A percentile compares a stretch with the other conserved stretches of the same genome.
phyloP scores from a whole-genome alignment of 2,113 vertebrate species.

The Cariama cristata region DNA sequence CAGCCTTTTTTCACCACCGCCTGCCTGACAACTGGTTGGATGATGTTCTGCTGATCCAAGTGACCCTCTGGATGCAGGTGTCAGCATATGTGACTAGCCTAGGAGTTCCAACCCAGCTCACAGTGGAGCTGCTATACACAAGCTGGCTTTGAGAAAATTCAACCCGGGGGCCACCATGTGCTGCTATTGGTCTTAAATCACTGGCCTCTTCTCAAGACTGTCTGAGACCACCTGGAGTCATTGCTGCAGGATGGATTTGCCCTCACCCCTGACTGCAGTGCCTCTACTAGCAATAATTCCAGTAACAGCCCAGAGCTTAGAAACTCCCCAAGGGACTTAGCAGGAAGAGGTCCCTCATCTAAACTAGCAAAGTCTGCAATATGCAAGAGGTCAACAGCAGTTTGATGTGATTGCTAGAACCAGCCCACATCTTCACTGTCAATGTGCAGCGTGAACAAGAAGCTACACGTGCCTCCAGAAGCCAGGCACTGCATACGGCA shows the following conservation, averaged over 20 bases:
- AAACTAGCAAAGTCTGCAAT: background rate
- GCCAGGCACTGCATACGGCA: background rate
- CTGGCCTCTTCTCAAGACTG: background rate
- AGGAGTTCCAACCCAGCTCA: background rate
- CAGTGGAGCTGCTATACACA: background rate
- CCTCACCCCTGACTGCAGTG: background rate
- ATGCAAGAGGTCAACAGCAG: background rate
- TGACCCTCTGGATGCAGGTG: background rate
- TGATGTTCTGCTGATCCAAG: background rate
- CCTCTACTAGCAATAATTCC: background rate
- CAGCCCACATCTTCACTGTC: background rate
- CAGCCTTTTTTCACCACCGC: background rate
- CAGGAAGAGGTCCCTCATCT: background rate
- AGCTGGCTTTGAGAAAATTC: background rate
- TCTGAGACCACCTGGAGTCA: background rate
- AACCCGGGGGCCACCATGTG: rapidly evolving
- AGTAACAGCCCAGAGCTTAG: background rate
- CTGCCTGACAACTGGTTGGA: background rate
- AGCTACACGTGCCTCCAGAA: background rate
- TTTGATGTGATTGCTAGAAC: background rate
- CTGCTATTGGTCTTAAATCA: background rate
- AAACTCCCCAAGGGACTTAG: background rate
- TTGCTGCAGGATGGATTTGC: background rate
- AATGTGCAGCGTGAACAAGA: background rate
- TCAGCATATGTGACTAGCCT: background rate